phyloP scores from a whole-genome alignment of 64 coral and sea anemone genomes.

The Catalaphyllia jardinei region DNA sequence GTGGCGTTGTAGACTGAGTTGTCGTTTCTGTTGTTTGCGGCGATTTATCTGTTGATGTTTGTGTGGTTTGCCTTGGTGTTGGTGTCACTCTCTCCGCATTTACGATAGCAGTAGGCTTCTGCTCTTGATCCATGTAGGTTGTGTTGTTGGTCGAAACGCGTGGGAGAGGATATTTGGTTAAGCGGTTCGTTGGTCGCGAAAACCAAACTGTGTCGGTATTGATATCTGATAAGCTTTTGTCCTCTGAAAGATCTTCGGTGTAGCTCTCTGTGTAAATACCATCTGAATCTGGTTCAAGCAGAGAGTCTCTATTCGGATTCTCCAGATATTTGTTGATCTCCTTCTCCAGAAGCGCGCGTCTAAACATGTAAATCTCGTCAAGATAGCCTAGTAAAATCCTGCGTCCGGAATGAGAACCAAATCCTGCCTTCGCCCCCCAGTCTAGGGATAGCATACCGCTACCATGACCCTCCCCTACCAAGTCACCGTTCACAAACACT shows the following conservation, averaged over 20 bases:
- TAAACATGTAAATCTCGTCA: constrained; percentile 95
- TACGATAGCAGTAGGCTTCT: not conserved
- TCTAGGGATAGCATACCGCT: constrained; percentile 80
- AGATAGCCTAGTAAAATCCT: constrained; percentile 73
- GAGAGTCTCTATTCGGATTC: constrained; percentile 23
- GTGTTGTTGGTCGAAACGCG: not conserved
- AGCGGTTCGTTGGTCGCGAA: not conserved
- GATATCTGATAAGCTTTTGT: not conserved
- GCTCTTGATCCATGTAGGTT: not conserved
- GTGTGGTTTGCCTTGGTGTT: not conserved
- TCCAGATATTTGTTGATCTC: constrained; percentile 80
- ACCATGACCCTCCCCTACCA: constrained; percentile 58
- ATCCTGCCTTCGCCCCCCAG: constrained; percentile 69
- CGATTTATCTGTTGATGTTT: not conserved
- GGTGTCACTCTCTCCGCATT: not conserved
- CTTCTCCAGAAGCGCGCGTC: constrained; percentile 53
- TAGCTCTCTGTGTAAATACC: not conserved
- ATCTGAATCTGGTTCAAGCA: not conserved
- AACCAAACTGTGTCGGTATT: constrained; percentile 36
- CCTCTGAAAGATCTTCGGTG: constrained; percentile 8
- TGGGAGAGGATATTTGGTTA: not conserved
- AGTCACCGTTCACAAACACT: constrained; percentile 76
- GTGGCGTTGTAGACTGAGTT: not conserved
- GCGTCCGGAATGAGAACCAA: constrained; percentile 67
- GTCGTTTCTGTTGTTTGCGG: constrained; percentile 4